Base-by-base conservation (phyloP, 2,888 invertebrate genomes). In the Caenorhabditis sp. region DNA sequence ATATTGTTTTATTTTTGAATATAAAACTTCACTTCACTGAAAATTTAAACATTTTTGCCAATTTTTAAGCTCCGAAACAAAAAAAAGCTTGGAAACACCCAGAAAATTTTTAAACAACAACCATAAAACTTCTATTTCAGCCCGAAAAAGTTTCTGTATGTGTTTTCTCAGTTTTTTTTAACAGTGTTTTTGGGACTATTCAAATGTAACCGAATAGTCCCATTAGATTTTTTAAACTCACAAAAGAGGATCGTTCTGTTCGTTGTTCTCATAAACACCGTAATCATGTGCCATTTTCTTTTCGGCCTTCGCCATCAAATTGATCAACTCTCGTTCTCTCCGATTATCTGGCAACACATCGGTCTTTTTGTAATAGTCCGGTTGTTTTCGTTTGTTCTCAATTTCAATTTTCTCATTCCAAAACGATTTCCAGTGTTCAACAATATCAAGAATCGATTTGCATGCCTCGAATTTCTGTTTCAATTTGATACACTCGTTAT, bases 321-420 rank as follows among this genome's bases (percentile, higher is more conserved):
- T 24, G 0, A 55, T 23, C 50, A 72, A 54, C 19, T 72, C 72
- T 54, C 67, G 26, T 53, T 72, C 72, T 62, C 72, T 58, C 50
- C 65, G 67, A 36, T 67, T 67, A 49, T 72, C 72, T 31, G 71
- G 71, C 19, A 72, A 27, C 24, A 67, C 67, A 21, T 72, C 64
- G 14, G 43, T 51, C 27, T 67, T 72, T 21, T 72, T 72, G 26
- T 72, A 72, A 51, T 72, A 72, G 8, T 72, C 65, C 36, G 72
- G 67, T 54, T 62, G 61, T 10, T 55, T 64, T 17, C 72, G 57
- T 31, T 59, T 64, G 51, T 68, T 61, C 17, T 72, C 72, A 23
- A 72, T 72, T 1, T 37, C 67, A 49, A 72, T 26, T 31, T 68
- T 72, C 51, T 72, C 72, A 4, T 31, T 17, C 72, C 72, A 72